Conservation (phyloP, 1,140 invertebrate species). For the Apis dorsata region DNA sequence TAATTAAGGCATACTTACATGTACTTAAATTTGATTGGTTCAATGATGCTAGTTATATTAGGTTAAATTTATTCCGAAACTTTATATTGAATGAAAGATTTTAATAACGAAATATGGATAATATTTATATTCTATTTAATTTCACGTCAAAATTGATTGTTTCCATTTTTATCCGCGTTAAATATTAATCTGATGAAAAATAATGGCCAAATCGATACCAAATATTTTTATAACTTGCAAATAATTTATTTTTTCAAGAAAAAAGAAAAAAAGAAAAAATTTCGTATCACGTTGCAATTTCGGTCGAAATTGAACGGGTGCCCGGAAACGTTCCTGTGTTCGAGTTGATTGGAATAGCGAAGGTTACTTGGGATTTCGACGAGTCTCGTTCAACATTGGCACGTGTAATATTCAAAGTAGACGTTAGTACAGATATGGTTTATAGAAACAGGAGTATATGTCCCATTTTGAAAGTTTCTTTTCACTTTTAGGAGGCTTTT, state of each 20-base stretch:
- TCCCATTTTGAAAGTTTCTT: neutral
- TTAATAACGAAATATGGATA: too few species aligned
- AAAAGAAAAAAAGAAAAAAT: neutral
- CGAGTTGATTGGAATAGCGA: slow-evolving; percentile 13
- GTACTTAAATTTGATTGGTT: too few species aligned
- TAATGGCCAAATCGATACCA: neutral
- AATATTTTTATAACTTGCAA: neutral
- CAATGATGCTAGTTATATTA: too few species aligned
- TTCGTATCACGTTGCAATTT: neutral
- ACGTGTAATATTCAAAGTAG: slow-evolving; percentile 1
- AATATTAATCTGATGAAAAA: neutral
- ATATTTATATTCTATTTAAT: neutral
- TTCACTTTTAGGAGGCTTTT: neutral
- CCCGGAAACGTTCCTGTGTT: neutral
- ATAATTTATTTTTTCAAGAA: neutral
- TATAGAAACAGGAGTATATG: neutral
- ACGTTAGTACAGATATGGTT: neutral
- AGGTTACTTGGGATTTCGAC: neutral
- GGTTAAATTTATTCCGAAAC: too few species aligned
- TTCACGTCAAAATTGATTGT: neutral
- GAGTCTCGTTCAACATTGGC: neutral
- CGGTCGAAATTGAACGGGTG: neutral
- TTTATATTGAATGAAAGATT: too few species aligned
- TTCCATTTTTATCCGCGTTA: neutral
- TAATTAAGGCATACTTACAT: too few species aligned